Percentiles rank a stretch among this genome's conserved stretches.
These are phyloP conservation scores for Patella vulgata DNA, from an alignment of 1,140 invertebrate genomes.

Conservation along the genomic window DNA sequence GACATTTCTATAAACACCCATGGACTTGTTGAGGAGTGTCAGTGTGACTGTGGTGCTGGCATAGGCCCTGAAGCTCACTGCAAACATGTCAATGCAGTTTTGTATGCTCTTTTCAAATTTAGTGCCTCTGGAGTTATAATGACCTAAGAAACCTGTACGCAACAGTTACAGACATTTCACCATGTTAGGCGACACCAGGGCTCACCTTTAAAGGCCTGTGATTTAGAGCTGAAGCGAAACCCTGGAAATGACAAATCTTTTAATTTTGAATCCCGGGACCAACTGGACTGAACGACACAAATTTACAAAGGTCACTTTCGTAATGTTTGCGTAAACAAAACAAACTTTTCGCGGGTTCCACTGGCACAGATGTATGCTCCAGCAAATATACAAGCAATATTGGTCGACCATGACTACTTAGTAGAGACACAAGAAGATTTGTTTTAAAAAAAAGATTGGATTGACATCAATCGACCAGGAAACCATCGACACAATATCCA, in stretches of 20 bases:
- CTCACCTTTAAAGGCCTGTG: slow-evolving; percentile 20
- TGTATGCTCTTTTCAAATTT: slow-evolving; percentile 26
- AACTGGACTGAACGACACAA: slow-evolving; percentile 1
- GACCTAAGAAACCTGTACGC: slow-evolving; percentile 32
- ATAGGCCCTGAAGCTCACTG: slow-evolving; percentile 33
- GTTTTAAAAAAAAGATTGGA: slow-evolving; percentile 14
- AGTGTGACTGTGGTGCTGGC: slow-evolving; percentile 32
- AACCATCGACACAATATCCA: slow-evolving; percentile 16
- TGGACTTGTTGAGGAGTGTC: slow-evolving; percentile 9
- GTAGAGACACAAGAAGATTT: slow-evolving; percentile 7
- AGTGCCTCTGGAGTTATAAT: neutral
- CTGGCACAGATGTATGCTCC: slow-evolving; percentile 27
- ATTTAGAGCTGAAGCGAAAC: slow-evolving; percentile 11
- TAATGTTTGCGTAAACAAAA: slow-evolving; percentile 30
- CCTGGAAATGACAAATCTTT: too few relatives aligned
- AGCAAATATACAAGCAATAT: slow-evolving; percentile 22
- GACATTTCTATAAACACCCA: slow-evolving; percentile 6
- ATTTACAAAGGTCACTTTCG: slow-evolving; percentile 21
- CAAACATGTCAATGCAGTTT: slow-evolving; percentile 30
- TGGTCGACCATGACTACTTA: slow-evolving; percentile 28
- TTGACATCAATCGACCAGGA: slow-evolving; percentile 24
- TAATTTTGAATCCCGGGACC: slow-evolving; percentile 27
- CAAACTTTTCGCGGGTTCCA: slow-evolving; percentile 14
- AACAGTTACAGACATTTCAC: slow-evolving; percentile 36
- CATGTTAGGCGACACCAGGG: slow-evolving; percentile 23